Evolutionary conservation across 2,113 vertebrate genomes (phyloP).

Genomic region (Hypocryptadius cinnamomeus): DNA sequence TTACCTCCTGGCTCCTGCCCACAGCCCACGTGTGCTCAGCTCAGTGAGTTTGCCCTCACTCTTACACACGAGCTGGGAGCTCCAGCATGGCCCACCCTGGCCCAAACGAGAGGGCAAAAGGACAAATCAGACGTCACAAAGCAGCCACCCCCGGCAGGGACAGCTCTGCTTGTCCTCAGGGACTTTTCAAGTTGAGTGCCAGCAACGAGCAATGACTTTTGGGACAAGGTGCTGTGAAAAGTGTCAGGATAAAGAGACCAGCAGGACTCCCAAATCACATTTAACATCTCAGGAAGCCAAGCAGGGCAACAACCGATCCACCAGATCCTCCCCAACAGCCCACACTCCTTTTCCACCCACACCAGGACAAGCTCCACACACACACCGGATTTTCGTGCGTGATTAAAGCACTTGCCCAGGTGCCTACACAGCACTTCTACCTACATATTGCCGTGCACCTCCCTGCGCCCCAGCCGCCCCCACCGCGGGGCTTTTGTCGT

Average conservation of each 20-base stretch:
- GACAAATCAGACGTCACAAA: not conserved
- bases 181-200: not conserved
- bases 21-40: not conserved
- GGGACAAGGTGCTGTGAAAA: not conserved
- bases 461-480: not conserved
- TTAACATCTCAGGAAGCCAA: not conserved
- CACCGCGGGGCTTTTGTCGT: not conserved
- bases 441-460: not conserved
- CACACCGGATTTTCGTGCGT: not conserved
- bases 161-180: not conserved
- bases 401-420: not conserved
- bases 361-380: not conserved
- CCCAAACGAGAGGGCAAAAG: not conserved
- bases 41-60: not conserved
- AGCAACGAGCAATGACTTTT: not conserved
- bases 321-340: not conserved
- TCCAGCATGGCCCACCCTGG: not conserved
- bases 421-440: not conserved
- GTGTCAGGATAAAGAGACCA: not conserved
- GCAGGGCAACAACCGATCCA: not conserved
- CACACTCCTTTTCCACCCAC: not conserved
- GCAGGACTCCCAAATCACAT: not conserved
- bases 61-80: not conserved
- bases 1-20: not conserved
- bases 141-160: not conserved